A percentile compares a stretch with the other conserved stretches of the same genome.
Evolutionary conservation across 1,140 invertebrate species (phyloP).

Genomic region (Zeugodacus cucurbitae): DNA sequence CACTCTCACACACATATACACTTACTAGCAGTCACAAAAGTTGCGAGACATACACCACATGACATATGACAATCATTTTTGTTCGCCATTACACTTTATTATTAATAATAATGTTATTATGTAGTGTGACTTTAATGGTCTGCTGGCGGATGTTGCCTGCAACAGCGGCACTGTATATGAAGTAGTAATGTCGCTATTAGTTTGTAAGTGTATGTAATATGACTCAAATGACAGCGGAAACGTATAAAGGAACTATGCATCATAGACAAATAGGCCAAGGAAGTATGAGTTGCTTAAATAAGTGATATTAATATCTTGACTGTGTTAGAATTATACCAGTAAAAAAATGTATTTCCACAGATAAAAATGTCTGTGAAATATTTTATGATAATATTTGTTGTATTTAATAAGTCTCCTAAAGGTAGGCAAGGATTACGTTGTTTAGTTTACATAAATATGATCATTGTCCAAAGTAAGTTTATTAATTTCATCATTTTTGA

Average conservation of each 20-base stretch:
- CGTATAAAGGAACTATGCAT: not conserved
- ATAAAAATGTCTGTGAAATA: no score
- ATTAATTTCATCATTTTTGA: no score
- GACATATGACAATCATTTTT: not conserved
- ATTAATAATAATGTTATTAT: conserved; percentile 2
- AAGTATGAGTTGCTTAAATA: not conserved
- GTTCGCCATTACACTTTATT: not conserved
- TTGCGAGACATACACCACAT: not conserved
- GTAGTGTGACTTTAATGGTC: conserved; percentile 30
- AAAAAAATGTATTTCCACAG: no score
- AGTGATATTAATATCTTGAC: not conserved
- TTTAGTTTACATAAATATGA: no score
- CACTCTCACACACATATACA: no score
- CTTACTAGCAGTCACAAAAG: no score
- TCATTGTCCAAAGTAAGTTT: no score
- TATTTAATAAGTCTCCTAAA: no score
- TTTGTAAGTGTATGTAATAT: no score
- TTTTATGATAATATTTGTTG: no score
- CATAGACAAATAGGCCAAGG: conserved; percentile 14
- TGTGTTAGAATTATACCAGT: no score
- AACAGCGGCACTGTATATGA: conserved; percentile 45
- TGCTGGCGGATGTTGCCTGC: conserved; percentile 36
- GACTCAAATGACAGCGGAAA: not conserved
- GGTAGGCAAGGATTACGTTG: no score
- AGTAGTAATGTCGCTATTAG: not conserved